Base-by-base conservation (phyloP, 1,140 invertebrate genomes). In the Hesperophylax magnus region DNA sequence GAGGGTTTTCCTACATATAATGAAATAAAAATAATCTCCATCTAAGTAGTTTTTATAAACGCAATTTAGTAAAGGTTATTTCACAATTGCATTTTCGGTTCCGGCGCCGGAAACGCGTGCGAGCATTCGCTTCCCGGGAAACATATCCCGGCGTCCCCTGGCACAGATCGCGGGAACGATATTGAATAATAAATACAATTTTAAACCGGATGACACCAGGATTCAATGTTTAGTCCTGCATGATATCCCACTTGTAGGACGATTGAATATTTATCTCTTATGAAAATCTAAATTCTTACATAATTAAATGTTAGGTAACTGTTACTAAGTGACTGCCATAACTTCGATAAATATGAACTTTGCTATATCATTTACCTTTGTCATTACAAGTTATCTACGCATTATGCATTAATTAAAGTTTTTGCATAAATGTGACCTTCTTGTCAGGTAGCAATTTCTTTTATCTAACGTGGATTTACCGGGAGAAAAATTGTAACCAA, bases 151-250 rank as follows among this genome's bases (percentile, higher is more conserved):
- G 39, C 17, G 17, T 56, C 17, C 47, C 71, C 71, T 20, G 53
- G 27, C 47, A 52, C 20, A 27, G 71, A 74, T 74, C 71, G 71
- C 27, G 47, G 47, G 71, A 15, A 56, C 17, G 52, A 58, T 75
- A 75, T 72, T 75, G 71, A 75, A 75, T 75, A 75, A 75, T 58
- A 75, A 56, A 75, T 75, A 75, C 53, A 56, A 75, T 75, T 75
- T 72, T 56, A 27, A 75, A 58, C 20, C 22, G 53, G 53, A 56
- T 75, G 71, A 58, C 52, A 75, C 71, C 71, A 17, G 53, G 54
- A 75, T 75, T 58, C 71, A 75, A 31, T 56, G 52, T 39, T 75
- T 7, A 27, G 71, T 75, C 52, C 53, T 75, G 71, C 15, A 58
- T 34, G 52, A 54, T 11, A 75, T 75, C 69, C 69, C 34, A 53